phyloP scores from a whole-genome alignment of 1,140 invertebrate species.

The Mamestra configurata region DNA sequence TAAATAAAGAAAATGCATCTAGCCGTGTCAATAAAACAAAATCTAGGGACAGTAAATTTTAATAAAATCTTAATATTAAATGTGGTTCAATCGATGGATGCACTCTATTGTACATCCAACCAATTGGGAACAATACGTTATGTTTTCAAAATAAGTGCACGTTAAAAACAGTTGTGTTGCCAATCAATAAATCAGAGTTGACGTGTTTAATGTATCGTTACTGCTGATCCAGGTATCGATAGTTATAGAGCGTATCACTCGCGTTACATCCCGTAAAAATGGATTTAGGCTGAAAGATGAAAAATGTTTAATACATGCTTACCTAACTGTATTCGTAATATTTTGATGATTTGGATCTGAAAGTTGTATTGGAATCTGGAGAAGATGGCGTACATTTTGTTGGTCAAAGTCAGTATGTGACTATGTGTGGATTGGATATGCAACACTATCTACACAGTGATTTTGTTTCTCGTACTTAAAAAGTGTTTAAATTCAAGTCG shows the following conservation, averaged over 20 bases:
- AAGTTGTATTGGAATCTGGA: neutral
- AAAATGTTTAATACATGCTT: neutral
- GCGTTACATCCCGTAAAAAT: neutral
- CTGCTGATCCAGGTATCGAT: slow-evolving; percentile 23
- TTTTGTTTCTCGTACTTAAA: too few species aligned
- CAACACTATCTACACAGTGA: too few species aligned
- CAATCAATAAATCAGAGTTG: slow-evolving; percentile 26
- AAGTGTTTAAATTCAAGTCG: too few species aligned
- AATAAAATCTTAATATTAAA: too few species aligned
- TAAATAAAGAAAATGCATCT: too few species aligned
- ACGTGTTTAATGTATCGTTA: slow-evolving; percentile 34
- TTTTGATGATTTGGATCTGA: neutral
- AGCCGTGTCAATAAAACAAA: too few species aligned
- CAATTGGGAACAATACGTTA: neutral
- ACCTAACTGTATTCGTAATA: neutral
- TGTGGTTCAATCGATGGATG: too few species aligned
- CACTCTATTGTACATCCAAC: too few species aligned
- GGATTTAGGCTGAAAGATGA: neutral
- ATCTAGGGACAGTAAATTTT: too few species aligned
- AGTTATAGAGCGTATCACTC: slow-evolving; percentile 23
- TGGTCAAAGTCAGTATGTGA: too few species aligned
- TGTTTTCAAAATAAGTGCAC: neutral
- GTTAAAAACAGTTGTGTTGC: slow-evolving; percentile 5
- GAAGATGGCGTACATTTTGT: too few species aligned
- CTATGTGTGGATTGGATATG: too few species aligned